These are phyloP conservation scores for Perca flavescens DNA, from an alignment of 2,113 vertebrate genomes.

Conservation along the genomic window DNA sequence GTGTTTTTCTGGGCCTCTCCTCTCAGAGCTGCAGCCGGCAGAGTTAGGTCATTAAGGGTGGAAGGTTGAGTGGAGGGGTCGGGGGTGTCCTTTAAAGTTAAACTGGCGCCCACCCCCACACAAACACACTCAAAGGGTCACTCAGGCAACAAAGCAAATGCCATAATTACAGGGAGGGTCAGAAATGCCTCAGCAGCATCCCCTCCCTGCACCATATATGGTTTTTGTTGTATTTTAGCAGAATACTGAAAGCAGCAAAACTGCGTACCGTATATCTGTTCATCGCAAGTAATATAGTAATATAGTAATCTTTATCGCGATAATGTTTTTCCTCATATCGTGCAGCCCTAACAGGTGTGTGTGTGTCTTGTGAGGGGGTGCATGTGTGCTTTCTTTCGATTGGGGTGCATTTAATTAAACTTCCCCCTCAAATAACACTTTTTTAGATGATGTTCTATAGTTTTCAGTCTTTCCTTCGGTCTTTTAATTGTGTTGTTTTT, in stretches of 20 bases:
- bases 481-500: too few relatives aligned
- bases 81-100: constrained; percentile 19
- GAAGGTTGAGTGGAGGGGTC: neutral
- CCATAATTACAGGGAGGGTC: constrained; percentile 63
- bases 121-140: constrained; percentile 43
- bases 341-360: too few relatives aligned
- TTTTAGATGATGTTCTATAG: neutral
- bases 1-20: neutral
- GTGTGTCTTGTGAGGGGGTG: neutral
- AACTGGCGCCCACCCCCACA: neutral
- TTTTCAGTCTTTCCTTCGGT: too few relatives aligned
- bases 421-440: neutral
- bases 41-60: neutral
- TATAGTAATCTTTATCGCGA: too few relatives aligned
- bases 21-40: neutral
- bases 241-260: too few relatives aligned
- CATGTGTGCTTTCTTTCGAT: neutral
- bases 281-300: too few relatives aligned
- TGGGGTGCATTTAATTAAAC: neutral
- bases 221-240: too few relatives aligned
- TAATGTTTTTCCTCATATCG: too few relatives aligned
- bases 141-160: constrained; percentile 46
- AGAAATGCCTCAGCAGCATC: constrained; percentile 35
- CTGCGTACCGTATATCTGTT: too few relatives aligned
- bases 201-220: neutral